Evolutionary conservation across 2,888 invertebrate species (phyloP).

Genomic region (Sphaeridia pumilis): DNA sequence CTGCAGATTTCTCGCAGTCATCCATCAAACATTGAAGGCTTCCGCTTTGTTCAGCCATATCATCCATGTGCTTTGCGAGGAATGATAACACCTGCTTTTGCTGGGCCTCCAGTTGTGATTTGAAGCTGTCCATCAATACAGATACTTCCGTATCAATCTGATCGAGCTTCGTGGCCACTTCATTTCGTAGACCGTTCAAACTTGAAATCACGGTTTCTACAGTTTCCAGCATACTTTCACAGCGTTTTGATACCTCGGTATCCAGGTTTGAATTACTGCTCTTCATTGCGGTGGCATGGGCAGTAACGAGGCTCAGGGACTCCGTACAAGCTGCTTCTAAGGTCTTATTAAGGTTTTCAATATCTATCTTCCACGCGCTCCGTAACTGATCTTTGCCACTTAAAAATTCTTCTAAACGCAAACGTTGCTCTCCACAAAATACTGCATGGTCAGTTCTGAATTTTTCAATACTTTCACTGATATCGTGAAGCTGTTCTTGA

Average conservation of each 20-base stretch:
- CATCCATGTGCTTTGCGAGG: background rate
- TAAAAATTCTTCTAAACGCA: slow-evolving; percentile 12
- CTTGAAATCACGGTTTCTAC: background rate
- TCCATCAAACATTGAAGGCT: no score
- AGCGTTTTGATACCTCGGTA: slow-evolving; percentile 4
- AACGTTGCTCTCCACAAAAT: slow-evolving; percentile 16
- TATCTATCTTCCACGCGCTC: background rate
- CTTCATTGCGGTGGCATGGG: background rate
- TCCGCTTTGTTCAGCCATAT: no score
- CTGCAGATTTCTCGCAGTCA: no score
- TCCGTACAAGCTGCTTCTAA: slow-evolving; percentile 1
- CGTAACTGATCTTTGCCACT: background rate
- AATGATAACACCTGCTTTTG: slow-evolving; percentile 36
- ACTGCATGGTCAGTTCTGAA: slow-evolving; percentile 17
- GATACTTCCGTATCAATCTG: slow-evolving; percentile 37
- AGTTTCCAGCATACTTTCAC: background rate
- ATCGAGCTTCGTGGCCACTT: slow-evolving; percentile 36
- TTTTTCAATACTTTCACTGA: slow-evolving; percentile 5
- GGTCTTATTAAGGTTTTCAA: background rate
- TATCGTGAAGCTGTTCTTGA: slow-evolving; percentile 11
- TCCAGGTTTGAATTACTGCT: background rate
- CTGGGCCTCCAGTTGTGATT: slow-evolving; percentile 35
- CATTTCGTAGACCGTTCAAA: slow-evolving; percentile 1
- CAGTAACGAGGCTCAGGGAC: background rate
- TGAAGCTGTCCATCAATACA: slow-evolving; percentile 36